Evolutionary conservation across 2,113 vertebrate genomes (phyloP).

Genomic region (Meriones unguiculatus): DNA sequence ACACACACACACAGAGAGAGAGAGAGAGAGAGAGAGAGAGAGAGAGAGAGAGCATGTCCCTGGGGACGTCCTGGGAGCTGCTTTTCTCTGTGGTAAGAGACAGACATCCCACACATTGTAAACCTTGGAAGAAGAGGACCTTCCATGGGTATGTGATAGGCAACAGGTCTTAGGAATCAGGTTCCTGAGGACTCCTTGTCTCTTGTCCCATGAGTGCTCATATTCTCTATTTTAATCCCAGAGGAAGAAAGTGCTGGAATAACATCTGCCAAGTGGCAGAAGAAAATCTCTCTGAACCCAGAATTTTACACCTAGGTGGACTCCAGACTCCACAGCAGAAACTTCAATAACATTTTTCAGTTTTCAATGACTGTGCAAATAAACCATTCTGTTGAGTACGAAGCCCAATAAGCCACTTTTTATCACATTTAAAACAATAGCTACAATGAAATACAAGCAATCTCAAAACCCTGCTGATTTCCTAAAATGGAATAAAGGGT

Average conservation of each 20-base stretch:
- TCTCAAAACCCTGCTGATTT: background rate
- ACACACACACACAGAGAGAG: background rate
- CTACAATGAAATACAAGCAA: background rate
- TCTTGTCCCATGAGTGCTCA: background rate
- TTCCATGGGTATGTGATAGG: background rate
- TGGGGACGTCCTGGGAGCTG: background rate
- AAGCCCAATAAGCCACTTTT: background rate
- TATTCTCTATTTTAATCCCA: background rate
- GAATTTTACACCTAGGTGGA: background rate
- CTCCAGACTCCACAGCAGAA: background rate
- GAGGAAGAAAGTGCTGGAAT: background rate
- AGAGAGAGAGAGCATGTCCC: background rate
- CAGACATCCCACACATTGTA: background rate
- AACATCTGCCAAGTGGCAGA: background rate
- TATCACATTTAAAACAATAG: background rate
- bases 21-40: too few relatives aligned
- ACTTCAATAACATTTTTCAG: too few relatives aligned
- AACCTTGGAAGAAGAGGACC: background rate
- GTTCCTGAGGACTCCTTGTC: background rate
- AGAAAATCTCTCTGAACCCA: background rate
- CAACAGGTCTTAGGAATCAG: background rate
- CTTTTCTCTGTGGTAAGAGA: background rate
- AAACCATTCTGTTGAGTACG: too few relatives aligned
- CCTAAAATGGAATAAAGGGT: background rate
- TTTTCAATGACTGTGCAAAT: background rate